phyloP scores from a whole-genome alignment of 2,113 vertebrate species.

The Rhinolophus sinicus region DNA sequence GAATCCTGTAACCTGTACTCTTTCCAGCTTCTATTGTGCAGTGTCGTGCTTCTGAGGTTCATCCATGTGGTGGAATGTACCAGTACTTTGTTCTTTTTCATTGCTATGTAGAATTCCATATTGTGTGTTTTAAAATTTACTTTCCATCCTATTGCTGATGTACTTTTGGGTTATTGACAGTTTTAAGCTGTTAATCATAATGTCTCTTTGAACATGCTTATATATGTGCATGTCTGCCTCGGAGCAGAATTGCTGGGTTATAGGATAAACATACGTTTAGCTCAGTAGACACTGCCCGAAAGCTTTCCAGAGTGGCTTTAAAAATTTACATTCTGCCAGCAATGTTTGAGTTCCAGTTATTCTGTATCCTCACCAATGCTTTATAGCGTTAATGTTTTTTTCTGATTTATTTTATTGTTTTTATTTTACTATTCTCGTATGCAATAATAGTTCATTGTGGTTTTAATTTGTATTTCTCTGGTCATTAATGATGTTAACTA shows the following conservation, averaged over 20 bases:
- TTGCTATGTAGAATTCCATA: not conserved
- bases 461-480: conserved; percentile 43
- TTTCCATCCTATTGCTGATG: not conserved
- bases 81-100: not conserved
- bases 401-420: not conserved
- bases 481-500: not conserved
- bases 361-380: not conserved
- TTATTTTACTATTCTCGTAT: not conserved
- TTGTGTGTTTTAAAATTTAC: not conserved
- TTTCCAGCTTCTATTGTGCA: not conserved
- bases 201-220: not conserved
- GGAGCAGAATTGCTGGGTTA: not conserved
- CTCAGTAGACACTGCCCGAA: not conserved
- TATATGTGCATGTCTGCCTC: not conserved
- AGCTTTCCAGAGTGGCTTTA: conserved; percentile 4
- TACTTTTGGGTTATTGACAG: not conserved
- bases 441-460: not conserved
- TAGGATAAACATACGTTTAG: not conserved
- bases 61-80: not conserved
- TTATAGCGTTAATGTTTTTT: not conserved
- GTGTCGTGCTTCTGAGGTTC: not conserved
- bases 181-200: not conserved
- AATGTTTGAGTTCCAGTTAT: not conserved
- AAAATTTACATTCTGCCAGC: not conserved
- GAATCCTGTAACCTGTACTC: not conserved